Conservation (phyloP, 2,888 invertebrate species). For the Clistopyga incitator region DNA sequence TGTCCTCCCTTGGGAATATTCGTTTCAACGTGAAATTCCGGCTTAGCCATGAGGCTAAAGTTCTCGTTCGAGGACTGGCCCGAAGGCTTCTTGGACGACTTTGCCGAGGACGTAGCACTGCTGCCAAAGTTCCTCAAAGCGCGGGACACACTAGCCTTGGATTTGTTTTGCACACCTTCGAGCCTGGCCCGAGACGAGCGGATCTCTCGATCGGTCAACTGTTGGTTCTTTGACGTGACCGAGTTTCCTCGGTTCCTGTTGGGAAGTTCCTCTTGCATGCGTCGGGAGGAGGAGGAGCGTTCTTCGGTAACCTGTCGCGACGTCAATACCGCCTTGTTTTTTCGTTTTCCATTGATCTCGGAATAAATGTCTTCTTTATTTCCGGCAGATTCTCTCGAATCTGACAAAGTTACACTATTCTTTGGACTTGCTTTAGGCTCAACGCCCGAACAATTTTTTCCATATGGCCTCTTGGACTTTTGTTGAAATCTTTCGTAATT, state of each 20-base stretch:
- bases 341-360: conserved; percentile 69
- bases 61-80: conserved; percentile 71
- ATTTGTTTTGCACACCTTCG: conserved; percentile 49
- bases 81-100: conserved; percentile 50
- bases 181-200: conserved; percentile 48
- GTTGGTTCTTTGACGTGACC: conserved; percentile 6
- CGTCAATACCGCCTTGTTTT: conserved; percentile 43
- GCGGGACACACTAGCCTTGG: conserved; percentile 55
- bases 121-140: conserved; percentile 59
- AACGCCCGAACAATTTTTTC: conserved; percentile 16
- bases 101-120: conserved; percentile 22
- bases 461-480: conserved; percentile 73
- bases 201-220: conserved; percentile 13
- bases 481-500: conserved; percentile 81
- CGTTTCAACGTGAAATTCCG: conserved; percentile 68
- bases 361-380: conserved; percentile 70
- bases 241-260: conserved; percentile 11
- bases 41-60: conserved; percentile 76
- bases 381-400: conserved; percentile 48
- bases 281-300: not conserved
- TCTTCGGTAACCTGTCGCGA: not conserved
- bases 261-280: not conserved
- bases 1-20: conserved; percentile 50
- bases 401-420: conserved; percentile 47
- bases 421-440: conserved; percentile 33